Conservation (phyloP, 2,797 vertebrate genomes). For the Amblyraja radiata region DNA sequence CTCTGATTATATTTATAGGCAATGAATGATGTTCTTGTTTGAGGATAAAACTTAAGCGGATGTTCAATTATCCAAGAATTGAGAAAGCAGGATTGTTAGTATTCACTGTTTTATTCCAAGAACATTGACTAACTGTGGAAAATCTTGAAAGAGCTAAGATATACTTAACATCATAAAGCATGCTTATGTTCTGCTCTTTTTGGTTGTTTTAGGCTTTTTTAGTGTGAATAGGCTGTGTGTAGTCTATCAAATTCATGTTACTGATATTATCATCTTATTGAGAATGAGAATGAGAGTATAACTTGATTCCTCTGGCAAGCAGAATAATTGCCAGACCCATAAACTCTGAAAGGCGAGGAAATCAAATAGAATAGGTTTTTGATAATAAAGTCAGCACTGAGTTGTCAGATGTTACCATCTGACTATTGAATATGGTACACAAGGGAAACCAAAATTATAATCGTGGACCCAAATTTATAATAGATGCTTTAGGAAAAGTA, state of each 20-base stretch:
- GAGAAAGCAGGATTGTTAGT: neutral
- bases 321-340: neutral
- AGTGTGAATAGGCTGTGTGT: neutral
- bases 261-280: neutral
- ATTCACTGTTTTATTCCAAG: neutral
- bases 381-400: neutral
- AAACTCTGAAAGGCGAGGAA: neutral
- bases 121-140: neutral
- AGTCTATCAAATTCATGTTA: neutral
- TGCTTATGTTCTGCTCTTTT: neutral
- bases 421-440: neutral
- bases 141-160: neutral
- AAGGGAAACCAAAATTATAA: neutral
- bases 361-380: neutral
- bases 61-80: neutral
- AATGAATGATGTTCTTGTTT: neutral
- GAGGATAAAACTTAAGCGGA: neutral
- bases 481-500: neutral
- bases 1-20: neutral
- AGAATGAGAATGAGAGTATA: neutral
- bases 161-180: neutral
- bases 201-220: neutral
- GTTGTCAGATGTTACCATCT: neutral
- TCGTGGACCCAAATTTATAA: neutral
- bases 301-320: neutral